These are phyloP conservation scores for Ceratotherium simum DNA, from an alignment of 2,113 vertebrate genomes.

Conservation along the genomic window DNA sequence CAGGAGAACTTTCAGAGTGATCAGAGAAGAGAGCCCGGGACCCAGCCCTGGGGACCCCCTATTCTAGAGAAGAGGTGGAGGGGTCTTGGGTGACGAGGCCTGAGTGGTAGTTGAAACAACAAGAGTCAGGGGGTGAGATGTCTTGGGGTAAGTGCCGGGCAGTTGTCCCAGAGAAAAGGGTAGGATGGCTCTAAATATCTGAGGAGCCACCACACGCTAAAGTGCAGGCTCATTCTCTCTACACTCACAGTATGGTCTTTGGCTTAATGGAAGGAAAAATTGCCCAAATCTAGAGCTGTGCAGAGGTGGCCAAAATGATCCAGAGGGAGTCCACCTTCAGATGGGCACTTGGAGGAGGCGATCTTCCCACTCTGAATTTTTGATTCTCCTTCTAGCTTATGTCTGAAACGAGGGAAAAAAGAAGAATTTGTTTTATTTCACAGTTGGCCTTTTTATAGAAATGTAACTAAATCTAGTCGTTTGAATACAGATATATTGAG, in stretches of 20 bases:
- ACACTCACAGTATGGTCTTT: neutral
- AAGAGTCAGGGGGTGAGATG: neutral
- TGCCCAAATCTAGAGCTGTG: neutral
- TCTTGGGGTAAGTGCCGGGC: neutral
- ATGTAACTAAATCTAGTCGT: neutral
- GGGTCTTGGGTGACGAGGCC: neutral
- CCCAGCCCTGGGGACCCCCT: neutral
- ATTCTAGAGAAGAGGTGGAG: neutral
- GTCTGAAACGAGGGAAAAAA: neutral
- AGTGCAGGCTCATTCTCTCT: neutral
- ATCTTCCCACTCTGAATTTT: neutral
- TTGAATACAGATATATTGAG: fast-evolving
- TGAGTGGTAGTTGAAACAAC: neutral
- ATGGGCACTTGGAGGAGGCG: neutral
- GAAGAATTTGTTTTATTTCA: neutral
- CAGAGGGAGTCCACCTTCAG: neutral
- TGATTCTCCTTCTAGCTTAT: neutral
- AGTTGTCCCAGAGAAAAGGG: neutral
- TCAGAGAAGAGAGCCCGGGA: neutral
- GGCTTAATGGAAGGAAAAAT: neutral
- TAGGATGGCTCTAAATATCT: too few relatives aligned
- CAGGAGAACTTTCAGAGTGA: neutral
- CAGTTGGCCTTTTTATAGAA: neutral
- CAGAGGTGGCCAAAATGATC: neutral
- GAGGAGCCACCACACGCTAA: neutral